Evolutionary conservation across 2,113 vertebrate species (phyloP).

Genomic region (Archilochus colubris): DNA sequence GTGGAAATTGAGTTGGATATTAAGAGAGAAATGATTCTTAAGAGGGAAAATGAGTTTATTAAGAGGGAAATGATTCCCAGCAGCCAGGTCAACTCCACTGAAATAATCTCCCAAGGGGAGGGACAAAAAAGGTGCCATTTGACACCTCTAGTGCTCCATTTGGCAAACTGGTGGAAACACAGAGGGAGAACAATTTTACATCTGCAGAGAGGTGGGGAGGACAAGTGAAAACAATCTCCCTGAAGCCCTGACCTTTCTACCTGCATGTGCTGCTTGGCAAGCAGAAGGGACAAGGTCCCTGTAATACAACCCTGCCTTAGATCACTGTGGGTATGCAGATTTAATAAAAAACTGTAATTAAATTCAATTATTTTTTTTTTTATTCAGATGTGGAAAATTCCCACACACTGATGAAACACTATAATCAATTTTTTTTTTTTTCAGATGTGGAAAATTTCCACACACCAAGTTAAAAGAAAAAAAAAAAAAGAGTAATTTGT

Average conservation of each 20-base stretch:
- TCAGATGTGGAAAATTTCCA: not conserved
- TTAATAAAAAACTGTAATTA: not conserved
- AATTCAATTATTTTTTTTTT: not conserved
- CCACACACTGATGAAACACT: not conserved
- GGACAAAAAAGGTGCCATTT: not conserved
- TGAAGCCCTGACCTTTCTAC: not conserved
- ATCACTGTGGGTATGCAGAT: not conserved
- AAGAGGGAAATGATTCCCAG: not conserved
- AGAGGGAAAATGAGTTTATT: not conserved
- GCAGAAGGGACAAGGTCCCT: accelerated
- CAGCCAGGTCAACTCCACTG: not conserved
- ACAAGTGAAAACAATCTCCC: not conserved
- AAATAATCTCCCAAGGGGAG: not conserved
- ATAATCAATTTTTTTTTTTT: not conserved
- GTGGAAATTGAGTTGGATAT: not conserved
- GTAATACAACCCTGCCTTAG: accelerated
- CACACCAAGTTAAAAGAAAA: not conserved
- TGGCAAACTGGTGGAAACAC: not conserved
- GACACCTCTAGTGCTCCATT: not conserved
- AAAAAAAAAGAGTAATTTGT: not conserved
- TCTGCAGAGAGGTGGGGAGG: not conserved
- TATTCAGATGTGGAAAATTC: not conserved
- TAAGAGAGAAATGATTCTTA: not conserved
- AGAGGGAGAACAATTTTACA: not conserved
- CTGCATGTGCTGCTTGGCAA: not conserved